phyloP scores from a whole-genome alignment of 2,113 vertebrate species.

The Empidonax alnorum region DNA sequence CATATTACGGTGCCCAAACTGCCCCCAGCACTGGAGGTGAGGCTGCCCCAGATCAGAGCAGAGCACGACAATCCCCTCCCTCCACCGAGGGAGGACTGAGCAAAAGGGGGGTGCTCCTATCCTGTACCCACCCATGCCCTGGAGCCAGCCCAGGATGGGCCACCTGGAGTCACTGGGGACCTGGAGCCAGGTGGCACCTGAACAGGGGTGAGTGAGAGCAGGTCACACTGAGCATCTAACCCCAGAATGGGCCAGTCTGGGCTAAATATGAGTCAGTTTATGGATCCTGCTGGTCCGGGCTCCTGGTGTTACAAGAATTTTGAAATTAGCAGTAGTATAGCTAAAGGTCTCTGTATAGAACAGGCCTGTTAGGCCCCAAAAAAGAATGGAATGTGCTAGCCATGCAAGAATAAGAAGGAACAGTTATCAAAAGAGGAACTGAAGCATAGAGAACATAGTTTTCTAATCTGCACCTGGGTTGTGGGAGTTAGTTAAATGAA shows the following conservation, averaged over 20 bases:
- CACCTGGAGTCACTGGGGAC: background rate
- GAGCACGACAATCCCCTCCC: background rate
- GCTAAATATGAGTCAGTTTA: background rate
- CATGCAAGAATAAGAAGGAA: too few relatives aligned
- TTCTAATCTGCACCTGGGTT: too few relatives aligned
- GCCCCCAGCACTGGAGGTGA: background rate
- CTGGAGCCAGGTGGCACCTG: background rate
- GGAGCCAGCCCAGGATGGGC: fast-evolving
- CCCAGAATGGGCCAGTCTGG: background rate
- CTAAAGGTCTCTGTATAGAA: too few relatives aligned
- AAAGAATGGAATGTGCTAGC: too few relatives aligned
- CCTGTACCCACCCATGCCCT: background rate
- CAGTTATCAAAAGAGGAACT: too few relatives aligned
- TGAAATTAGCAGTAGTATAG: too few relatives aligned
- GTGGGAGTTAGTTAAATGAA: too few relatives aligned
- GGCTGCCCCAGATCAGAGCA: background rate
- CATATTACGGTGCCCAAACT: background rate
- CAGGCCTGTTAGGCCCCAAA: too few relatives aligned
- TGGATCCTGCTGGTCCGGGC: background rate
- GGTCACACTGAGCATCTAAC: background rate
- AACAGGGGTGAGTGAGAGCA: background rate
- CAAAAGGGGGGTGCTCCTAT: background rate
- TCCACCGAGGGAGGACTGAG: background rate
- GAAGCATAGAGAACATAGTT: too few relatives aligned
- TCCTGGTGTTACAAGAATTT: too few relatives aligned